Percentiles rank a stretch among this genome's conserved stretches.
Conservation (phyloP, 2,888 invertebrate genomes). For the Eupeodes luniger region DNA sequence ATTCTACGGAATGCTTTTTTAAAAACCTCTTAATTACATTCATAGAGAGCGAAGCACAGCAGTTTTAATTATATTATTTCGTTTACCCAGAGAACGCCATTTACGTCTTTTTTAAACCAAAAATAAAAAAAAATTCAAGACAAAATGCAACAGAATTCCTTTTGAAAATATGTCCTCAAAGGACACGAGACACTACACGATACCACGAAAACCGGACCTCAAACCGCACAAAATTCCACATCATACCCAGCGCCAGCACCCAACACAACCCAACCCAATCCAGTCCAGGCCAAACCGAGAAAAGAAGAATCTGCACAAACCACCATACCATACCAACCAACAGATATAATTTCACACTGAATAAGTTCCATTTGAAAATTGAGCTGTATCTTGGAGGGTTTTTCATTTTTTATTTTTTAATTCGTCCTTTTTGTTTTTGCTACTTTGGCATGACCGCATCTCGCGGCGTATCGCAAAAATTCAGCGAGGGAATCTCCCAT, state of each 20-base stretch:
- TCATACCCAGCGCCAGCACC: neutral
- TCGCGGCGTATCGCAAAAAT: slow-evolving; percentile 37
- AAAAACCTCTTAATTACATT: slow-evolving; percentile 55
- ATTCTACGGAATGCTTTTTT: neutral
- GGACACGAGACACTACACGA: slow-evolving; percentile 16
- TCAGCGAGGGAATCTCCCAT: slow-evolving; percentile 6
- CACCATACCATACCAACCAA: neutral
- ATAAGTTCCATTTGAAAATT: slow-evolving; percentile 55
- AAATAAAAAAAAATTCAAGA: neutral
- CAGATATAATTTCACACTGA: slow-evolving; percentile 67
- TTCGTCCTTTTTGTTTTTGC: neutral
- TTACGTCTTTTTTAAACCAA: neutral
- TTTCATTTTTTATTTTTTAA: neutral
- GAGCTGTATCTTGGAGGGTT: slow-evolving; percentile 41
- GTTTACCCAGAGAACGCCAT: slow-evolving; percentile 26
- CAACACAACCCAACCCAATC: neutral
- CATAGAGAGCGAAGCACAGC: slow-evolving; percentile 23
- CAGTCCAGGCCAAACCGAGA: neutral
- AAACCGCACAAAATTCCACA: slow-evolving; percentile 32
- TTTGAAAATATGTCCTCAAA: slow-evolving; percentile 51
- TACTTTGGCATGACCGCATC: neutral
- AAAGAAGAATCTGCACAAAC: slow-evolving; percentile 9
- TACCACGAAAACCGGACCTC: slow-evolving; percentile 48
- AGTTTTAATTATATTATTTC: slow-evolving; percentile 68
- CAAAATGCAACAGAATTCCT: slow-evolving; percentile 58